Evolutionary conservation across 1,140 invertebrate species (phyloP), one percentile per base, ranked within the genome.

Genomic region (Triops cancriformis): DNA sequence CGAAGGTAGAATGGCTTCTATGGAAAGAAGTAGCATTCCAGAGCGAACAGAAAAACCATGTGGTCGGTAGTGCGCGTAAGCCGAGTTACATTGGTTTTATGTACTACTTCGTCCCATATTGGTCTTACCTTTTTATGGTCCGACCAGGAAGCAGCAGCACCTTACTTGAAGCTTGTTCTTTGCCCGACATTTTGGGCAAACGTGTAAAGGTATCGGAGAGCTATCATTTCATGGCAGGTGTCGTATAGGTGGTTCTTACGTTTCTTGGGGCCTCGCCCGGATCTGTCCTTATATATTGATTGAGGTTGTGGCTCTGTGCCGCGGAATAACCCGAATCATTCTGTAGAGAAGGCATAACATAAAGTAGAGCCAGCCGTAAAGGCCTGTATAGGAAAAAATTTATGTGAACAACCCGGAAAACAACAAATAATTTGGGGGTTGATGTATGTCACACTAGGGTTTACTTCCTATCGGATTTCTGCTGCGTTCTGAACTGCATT

Each of bases 231-330:
- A 64, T 64, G 51, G 51, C 51, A 64, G 51, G 51, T 64, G 51
- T 23, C 51, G 23, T 64, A 64, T 64, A 64, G 51, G 51, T 64
- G 51, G n/a, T 64, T 64, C 18, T 37, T 64, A 64, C 51, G 14
- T 64, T 64, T 64, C 23, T 64, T 14, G 51, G 51, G 51, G 51
- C 51, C 51, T 64, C 18, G 51, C 51, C 51, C 23, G 51, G 51
- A 64, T 64, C 51, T 23, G 51, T 64, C 51, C 51, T 64, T 64
- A 64, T 64, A 64, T 64, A 64, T 64, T 64, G 51, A 64, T 64
- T 64, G 51, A 64, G 51, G 51, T 64, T 64, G 10, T 64, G 51
- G 51, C n/a, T 64, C 51, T 23, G 51, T 64, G 51, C 51, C 6
- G 51, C 51, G 51, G 51, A 64, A 64, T 64, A 64, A 64, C 51